phyloP scores from a whole-genome alignment of 2,797 vertebrate species.

The Liasis olivaceus region DNA sequence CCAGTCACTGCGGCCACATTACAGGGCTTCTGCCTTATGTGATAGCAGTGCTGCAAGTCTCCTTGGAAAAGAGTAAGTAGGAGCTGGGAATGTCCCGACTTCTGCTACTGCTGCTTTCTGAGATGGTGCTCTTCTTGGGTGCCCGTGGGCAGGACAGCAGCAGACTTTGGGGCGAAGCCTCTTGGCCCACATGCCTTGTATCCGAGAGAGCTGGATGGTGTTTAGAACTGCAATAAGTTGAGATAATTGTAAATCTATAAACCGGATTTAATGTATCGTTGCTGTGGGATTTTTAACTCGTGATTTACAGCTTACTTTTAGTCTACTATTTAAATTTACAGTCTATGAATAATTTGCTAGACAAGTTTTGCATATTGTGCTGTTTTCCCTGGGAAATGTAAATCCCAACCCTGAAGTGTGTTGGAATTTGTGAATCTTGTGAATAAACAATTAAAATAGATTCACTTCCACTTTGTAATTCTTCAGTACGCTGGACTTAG shows the following conservation, averaged over 20 bases:
- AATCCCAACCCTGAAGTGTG: not conserved
- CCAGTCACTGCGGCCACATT: not conserved
- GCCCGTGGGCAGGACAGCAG: not conserved
- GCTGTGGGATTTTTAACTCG: not conserved
- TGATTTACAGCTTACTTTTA: not conserved
- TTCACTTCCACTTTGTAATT: not conserved
- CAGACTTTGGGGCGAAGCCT: not conserved
- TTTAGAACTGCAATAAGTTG: not conserved
- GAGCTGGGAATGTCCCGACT: not conserved
- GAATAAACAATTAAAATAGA: not conserved
- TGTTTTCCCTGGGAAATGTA: not conserved
- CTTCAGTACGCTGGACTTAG: not conserved
- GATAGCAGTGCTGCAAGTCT: not conserved
- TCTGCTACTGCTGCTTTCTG: not conserved
- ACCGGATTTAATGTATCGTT: not conserved
- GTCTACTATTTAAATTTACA: not conserved
- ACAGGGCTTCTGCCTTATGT: not conserved
- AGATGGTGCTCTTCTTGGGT: not conserved
- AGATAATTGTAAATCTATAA: constrained; percentile 7
- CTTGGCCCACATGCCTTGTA: not conserved
- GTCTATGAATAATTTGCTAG: constrained; percentile 3
- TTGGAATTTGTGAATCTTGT: not conserved
- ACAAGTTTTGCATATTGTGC: not conserved
- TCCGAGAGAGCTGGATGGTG: not conserved
- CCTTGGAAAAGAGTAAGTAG: not conserved